phyloP scores from a whole-genome alignment of 1,140 invertebrate genomes.

The Brachionus koreanus region DNA sequence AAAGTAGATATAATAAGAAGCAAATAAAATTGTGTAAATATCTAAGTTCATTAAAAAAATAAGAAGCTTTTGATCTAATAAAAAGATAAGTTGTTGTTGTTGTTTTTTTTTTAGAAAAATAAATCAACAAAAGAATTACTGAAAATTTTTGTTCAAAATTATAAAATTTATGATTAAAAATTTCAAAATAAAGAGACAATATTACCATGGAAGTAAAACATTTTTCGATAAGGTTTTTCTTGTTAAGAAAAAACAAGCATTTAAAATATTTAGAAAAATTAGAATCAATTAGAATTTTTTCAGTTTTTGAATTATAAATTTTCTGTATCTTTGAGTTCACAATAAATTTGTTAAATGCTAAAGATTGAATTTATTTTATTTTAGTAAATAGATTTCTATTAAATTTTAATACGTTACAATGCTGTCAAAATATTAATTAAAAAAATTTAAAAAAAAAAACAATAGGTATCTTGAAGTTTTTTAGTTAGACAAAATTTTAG shows the following conservation, averaged over 20 bases:
- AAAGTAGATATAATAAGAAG: neutral
- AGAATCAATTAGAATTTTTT: neutral
- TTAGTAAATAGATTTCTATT: neutral
- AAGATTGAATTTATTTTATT: neutral
- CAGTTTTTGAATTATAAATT: neutral
- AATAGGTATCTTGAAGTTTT: neutral
- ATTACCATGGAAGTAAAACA: too few relatives aligned
- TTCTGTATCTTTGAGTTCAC: neutral
- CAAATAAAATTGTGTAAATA: neutral
- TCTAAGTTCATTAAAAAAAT: neutral
- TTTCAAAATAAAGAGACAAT: too few relatives aligned
- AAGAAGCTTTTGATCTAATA: neutral
- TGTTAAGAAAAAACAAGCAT: too few relatives aligned
- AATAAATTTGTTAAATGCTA: neutral
- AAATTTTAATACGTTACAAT: neutral
- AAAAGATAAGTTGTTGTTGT: neutral
- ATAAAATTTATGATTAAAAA: too few relatives aligned
- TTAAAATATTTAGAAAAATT: neutral
- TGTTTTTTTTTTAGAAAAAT: neutral
- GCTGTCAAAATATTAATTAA: neutral
- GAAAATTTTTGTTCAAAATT: too few relatives aligned
- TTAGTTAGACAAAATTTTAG: neutral
- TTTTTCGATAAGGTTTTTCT: too few relatives aligned
- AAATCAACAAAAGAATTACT: neutral
- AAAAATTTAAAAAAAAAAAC: neutral